Conservation (phyloP, 2,888 invertebrate species). For the Drosophila maculinotata region DNA sequence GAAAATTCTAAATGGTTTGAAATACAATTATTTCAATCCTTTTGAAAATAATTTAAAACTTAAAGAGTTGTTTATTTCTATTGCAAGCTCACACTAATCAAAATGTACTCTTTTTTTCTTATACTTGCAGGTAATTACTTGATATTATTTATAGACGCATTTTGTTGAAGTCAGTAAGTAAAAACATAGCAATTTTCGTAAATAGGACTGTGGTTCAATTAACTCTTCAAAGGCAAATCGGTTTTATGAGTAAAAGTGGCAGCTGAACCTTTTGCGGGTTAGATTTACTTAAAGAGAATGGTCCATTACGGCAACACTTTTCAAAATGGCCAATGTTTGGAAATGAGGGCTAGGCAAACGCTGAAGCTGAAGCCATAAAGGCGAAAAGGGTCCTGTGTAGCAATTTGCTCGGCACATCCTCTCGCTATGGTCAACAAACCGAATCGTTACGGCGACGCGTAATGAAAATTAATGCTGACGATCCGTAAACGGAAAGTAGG, state of each 20-base stretch:
- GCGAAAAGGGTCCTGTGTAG: conserved; percentile 62
- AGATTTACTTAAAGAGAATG: conserved; percentile 62
- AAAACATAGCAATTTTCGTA: conserved; percentile 26
- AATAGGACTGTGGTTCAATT: conserved; percentile 56
- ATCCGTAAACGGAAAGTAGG: conserved; percentile 69
- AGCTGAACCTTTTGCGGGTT: conserved; percentile 50
- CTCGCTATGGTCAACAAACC: conserved; percentile 73
- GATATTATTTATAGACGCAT: not conserved
- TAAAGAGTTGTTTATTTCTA: not conserved
- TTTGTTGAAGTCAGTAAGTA: conserved; percentile 22
- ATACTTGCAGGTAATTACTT: conserved; percentile 55
- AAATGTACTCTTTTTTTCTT: conserved; percentile 7
- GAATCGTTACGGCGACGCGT: conserved; percentile 77
- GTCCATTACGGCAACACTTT: conserved; percentile 55
- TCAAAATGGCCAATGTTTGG: conserved; percentile 27
- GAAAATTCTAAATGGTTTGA: no score
- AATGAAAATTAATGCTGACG: conserved; percentile 81
- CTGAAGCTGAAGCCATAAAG: conserved; percentile 44
- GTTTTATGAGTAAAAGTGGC: conserved; percentile 42
- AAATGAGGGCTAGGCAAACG: conserved; percentile 27
- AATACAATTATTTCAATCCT: no score
- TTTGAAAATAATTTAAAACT: no score
- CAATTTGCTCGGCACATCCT: conserved; percentile 52
- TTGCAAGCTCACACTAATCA: not conserved
- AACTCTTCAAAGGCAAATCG: conserved; percentile 39